phyloP scores from a whole-genome alignment of 1,140 invertebrate species.

The Drosophila grimshawi region DNA sequence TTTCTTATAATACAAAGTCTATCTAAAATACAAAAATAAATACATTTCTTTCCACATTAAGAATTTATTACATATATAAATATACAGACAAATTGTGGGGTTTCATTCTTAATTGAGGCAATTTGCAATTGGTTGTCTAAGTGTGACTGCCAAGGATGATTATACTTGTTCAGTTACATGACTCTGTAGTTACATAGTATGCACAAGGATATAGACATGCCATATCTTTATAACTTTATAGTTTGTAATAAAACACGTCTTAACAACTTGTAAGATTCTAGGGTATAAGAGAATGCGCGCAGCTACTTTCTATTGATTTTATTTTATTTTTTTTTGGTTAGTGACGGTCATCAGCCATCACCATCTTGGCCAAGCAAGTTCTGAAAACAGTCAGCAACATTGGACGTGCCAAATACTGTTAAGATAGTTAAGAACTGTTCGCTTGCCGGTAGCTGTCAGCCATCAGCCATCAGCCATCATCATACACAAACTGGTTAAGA shows the following conservation, averaged over 20 bases:
- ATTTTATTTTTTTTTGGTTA: background rate
- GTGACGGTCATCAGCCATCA: background rate
- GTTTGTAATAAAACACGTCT: background rate
- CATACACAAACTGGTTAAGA: conserved; percentile 15
- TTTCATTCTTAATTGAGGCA: too few species aligned
- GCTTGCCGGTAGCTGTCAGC: conserved; percentile 26
- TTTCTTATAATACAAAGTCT: too few species aligned
- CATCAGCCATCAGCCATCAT: conserved; percentile 56
- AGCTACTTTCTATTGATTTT: conserved; percentile 64
- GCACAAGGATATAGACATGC: too few species aligned
- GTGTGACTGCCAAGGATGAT: too few species aligned
- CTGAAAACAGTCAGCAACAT: conserved; percentile 2
- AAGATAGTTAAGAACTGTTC: conserved; percentile 58
- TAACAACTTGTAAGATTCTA: background rate
- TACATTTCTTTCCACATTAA: too few species aligned
- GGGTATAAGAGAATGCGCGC: conserved; percentile 10
- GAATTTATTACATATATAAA: too few species aligned
- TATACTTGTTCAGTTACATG: too few species aligned
- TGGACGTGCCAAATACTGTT: conserved; percentile 69
- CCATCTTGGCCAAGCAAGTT: conserved; percentile 26
- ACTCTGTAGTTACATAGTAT: too few species aligned
- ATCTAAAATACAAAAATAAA: too few species aligned
- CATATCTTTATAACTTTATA: background rate
- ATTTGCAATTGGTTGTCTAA: too few species aligned
- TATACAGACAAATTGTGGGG: too few species aligned